Percentiles rank a stretch among this genome's conserved stretches.
Conservation (phyloP, 2,888 invertebrate genomes). For the Cantharis flavilabris region DNA sequence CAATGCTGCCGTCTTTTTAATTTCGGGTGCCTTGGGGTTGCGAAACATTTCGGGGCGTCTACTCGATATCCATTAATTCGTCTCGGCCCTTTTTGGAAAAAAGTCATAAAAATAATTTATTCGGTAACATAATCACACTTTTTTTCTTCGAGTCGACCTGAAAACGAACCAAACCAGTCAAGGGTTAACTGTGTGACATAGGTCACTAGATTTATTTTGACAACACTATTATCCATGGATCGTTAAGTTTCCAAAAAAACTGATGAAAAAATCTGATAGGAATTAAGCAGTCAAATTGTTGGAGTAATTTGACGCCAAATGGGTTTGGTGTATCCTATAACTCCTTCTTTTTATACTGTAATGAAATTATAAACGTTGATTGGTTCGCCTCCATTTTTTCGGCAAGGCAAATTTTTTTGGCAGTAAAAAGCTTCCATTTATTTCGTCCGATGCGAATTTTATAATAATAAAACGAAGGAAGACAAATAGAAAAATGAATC, state of each 20-base stretch:
- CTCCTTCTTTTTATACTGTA: neutral
- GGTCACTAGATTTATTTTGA: neutral
- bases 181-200: neutral
- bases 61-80: neutral
- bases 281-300: neutral
- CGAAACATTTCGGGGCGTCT: neutral
- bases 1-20: neutral
- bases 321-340: neutral
- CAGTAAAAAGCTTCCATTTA: neutral
- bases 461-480: neutral
- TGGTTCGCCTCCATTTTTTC: neutral
- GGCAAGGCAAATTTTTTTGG: neutral
- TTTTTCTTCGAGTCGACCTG: neutral
- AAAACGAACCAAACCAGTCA: neutral
- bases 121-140: neutral
- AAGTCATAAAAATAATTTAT: neutral
- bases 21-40: neutral
- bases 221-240: neutral
- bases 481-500: conserved; percentile 2
- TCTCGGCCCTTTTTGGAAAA: neutral
- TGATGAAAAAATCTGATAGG: neutral
- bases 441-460: neutral
- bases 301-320: neutral
- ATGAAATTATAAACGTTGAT: neutral
- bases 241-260: neutral